These are phyloP conservation scores for Halichondria panicea DNA, from an alignment of 37 sponge, comb jelly and placozoan genomes.

Conservation along the genomic window DNA sequence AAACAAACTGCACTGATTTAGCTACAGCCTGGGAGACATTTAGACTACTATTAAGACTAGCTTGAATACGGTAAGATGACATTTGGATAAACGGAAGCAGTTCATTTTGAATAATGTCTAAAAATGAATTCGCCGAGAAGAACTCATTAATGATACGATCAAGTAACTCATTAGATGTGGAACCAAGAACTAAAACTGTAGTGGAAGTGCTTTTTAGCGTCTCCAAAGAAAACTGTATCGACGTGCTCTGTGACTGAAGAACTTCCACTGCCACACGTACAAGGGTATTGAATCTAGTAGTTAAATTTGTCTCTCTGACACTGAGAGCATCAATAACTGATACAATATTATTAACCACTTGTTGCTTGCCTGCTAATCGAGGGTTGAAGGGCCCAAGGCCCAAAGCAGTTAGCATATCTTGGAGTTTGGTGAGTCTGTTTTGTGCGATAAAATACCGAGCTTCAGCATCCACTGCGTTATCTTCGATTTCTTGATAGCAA, in stretches of 20 bases:
- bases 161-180: conserved; percentile 11
- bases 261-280: too few species aligned
- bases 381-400: not conserved
- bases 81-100: not conserved
- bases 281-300: too few species aligned
- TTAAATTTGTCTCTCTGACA: too few species aligned
- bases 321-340: too few species aligned
- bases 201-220: not conserved
- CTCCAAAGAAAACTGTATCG: not conserved
- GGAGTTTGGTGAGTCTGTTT: not conserved
- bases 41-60: not conserved
- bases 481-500: conserved; percentile 36
- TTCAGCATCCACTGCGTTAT: not conserved
- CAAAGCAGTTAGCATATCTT: not conserved
- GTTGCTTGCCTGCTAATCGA: not conserved
- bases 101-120: not conserved
- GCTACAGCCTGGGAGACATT: not conserved
- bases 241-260: not conserved
- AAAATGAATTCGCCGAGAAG: not conserved
- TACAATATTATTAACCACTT: not conserved
- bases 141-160: not conserved
- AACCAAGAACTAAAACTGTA: not conserved
- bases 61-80: not conserved
- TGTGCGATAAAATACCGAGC: not conserved
- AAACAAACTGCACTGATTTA: not conserved